Conservation (phyloP, 2,797 vertebrate genomes). For the Malurus leucopterus region DNA sequence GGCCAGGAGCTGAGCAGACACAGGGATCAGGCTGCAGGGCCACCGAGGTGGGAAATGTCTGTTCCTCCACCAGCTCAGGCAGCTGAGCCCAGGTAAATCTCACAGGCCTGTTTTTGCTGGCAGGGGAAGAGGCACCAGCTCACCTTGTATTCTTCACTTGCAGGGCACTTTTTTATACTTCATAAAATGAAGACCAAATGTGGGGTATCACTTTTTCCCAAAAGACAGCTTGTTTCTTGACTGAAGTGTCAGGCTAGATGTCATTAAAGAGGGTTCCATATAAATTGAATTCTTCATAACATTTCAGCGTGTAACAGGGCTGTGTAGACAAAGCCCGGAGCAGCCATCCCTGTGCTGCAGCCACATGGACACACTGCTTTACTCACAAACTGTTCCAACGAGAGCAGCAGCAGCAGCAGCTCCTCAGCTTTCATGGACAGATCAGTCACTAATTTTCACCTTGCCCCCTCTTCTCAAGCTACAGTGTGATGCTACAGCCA, state of each 20-base stretch:
- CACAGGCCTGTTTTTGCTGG: fast-evolving
- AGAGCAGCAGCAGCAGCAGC: not conserved
- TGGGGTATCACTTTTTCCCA: not conserved
- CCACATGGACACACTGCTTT: fast-evolving
- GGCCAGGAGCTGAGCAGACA: not conserved
- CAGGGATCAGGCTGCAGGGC: not conserved
- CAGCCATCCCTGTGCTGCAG: fast-evolving
- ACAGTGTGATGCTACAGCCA: not conserved
- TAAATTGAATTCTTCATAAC: not conserved
- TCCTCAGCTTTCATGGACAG: not conserved
- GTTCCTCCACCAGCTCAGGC: not conserved
- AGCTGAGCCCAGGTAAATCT: not conserved
- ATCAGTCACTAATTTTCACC: not conserved
- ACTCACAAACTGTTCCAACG: not conserved
- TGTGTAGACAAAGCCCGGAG: not conserved
- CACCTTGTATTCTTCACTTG: not conserved
- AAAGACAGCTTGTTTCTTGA: not conserved
- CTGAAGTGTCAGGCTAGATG: not conserved
- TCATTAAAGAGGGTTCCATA: not conserved
- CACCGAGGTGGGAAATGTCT: fast-evolving
- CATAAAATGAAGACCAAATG: not conserved
- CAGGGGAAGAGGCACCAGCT: not conserved
- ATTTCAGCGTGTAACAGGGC: not conserved
- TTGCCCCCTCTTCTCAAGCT: not conserved
- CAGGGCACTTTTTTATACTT: not conserved